Base-by-base conservation (phyloP, 2,797 vertebrate species). In the Aldrovandia affinis region DNA sequence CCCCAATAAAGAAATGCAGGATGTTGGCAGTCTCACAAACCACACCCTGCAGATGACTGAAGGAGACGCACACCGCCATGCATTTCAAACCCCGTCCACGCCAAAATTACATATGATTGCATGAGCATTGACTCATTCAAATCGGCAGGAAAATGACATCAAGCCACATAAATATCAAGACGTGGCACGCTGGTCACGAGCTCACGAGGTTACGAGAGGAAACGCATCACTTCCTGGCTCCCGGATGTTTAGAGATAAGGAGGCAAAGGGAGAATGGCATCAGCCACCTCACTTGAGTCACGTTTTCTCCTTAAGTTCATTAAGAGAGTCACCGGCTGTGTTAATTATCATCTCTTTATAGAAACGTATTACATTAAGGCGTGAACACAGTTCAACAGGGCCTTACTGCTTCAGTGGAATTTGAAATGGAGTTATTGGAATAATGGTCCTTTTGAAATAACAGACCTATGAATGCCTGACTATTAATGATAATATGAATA, bases 191-290 rank as follows among this genome's bases (percentile, higher is more conserved):
- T 12, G 30, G 39, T n/a, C n/a, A n/a, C n/a, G n/a, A 44, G 7
- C 18, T 77, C 36, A 47, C 36, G 22, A 44, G 42, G 20, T 47
- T 10, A 7, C 12, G 47, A 44, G 25, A 78, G 89, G 86, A 89
- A 88, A 86, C 77, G 20, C 42, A 68, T 80, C 80, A 88, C 87
- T 93, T 95, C 92, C 92, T 88, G 87, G 81, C 85, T 2, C 42
- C 79, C 82, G 55, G 86, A 91, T 92, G 90, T 93, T 93, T 92
- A 90, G 89, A 89, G 87, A 93, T 87, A 80, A 85, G 82, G 73
- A 91, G 83, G 88, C 85, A 88, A 91, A 92, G 90, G 91, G 93
- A 93, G 93, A n/a, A 50, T 93, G 91, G 94, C 78, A 28, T 92
- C 92, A 87, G 54, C 1, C 20, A 88, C 30, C 55, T 44, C 85